Base-by-base conservation (phyloP, 1,140 invertebrate species). In the Lepidostoma basale region DNA sequence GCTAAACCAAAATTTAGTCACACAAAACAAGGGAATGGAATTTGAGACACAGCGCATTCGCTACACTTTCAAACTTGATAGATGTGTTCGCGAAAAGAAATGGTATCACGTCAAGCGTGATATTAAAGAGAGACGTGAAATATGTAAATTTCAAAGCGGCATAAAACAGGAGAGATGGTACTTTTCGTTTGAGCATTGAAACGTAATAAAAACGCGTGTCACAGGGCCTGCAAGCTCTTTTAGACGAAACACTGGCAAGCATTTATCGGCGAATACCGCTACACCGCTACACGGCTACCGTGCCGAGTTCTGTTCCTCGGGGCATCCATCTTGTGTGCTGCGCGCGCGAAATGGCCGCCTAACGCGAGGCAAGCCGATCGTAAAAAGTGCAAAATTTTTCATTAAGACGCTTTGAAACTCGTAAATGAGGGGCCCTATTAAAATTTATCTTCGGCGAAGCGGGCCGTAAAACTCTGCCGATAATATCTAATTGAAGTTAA, bases 401-500 rank as follows among this genome's bases (percentile, higher is more conserved):
- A 72, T 72, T 72, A 72, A 72, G 70, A 68, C 70, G 67, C 58
- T 72, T 72, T 67, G 60, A 68, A 72, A 72, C 65, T 72, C 70
- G 62, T 72, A 72, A 72, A 72, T 56, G 70, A 64, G 59, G 60
- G 44, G 39, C 56, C 69, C 69, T 72, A 72, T 72, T 72, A 72
- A 72, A 72, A 72, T 72, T 72, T 72, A 72, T 72, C 69, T 72
- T 26, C 52, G 59, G 40, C 66, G 30, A 44, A 30, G 56, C 58
- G 54, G 58, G 58, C 42, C 69, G 40, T 67, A 68, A 72, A 72
- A 67, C 33, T 63, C 60, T 42, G 33, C 44, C 69, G 69, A 72
- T 72, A 72, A 68, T 72, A 72, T 72, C 69, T 72, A 72, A 72
- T 72, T 72, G 69, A 72, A 72, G 65, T 72, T 72, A 72, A 72